Evolutionary conservation across 2,888 invertebrate species (phyloP).

Genomic region (Falcaria lacertinaria): DNA sequence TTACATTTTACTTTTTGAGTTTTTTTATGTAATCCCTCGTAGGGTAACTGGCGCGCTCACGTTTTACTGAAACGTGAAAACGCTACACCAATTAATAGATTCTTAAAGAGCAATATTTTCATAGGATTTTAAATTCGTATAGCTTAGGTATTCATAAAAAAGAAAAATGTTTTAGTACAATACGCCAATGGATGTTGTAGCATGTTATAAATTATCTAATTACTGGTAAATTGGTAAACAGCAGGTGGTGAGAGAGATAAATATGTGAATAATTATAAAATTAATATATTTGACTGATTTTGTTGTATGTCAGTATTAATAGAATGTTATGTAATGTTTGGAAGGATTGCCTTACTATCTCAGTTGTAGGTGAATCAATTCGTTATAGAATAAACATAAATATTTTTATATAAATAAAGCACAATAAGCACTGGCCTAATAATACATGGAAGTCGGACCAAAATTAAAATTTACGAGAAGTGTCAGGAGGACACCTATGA

Average conservation of each 20-base stretch:
- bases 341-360: too few species aligned
- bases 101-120: slow-evolving; percentile 19
- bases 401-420: background rate
- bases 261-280: background rate
- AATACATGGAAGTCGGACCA: too few species aligned
- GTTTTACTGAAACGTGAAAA: too few species aligned
- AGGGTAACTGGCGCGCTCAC: too few species aligned
- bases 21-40: too few species aligned
- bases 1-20: slow-evolving; percentile 20
- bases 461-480: too few species aligned
- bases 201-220: background rate
- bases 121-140: slow-evolving; percentile 18
- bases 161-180: slow-evolving; percentile 20
- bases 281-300: background rate
- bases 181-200: slow-evolving; percentile 12
- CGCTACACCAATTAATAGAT: too few species aligned
- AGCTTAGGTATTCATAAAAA: background rate
- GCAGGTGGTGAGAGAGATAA: background rate
- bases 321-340: background rate
- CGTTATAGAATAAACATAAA: background rate
- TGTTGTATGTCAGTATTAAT: background rate
- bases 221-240: background rate
- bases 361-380: background rate
- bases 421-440: too few species aligned
- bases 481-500: too few species aligned